These are phyloP conservation scores for Lasiurus borealis DNA, from an alignment of 2,113 vertebrate genomes.

Conservation along the genomic window DNA sequence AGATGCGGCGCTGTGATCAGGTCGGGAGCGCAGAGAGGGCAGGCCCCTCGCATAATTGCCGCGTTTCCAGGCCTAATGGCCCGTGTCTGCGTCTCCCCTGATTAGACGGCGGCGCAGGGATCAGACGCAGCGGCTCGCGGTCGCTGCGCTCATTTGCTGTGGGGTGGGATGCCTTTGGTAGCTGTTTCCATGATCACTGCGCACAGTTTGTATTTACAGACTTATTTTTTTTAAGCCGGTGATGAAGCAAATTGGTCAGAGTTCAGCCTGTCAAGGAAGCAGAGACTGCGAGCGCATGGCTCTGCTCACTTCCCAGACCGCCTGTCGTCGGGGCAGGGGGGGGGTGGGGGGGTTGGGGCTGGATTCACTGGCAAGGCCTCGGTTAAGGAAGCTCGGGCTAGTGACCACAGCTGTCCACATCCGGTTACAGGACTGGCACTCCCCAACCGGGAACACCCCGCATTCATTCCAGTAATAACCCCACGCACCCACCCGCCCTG, in stretches of 20 bases:
- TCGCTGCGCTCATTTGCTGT: conserved; percentile 6
- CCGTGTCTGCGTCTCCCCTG: conserved; percentile 56
- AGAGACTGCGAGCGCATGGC: conserved; percentile 26
- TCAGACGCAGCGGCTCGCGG: not conserved
- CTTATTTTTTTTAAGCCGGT: conserved; percentile 14
- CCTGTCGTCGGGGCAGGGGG: too few species aligned
- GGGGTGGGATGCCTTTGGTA: conserved; percentile 19
- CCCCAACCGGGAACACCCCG: not conserved
- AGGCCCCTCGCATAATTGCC: conserved; percentile 48
- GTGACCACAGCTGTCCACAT: not conserved
- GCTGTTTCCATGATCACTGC: conserved; percentile 54
- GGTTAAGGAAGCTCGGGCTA: not conserved
- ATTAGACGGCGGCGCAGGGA: conserved; percentile 62
- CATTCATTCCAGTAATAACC: not conserved
- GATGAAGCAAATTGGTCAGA: conserved; percentile 31
- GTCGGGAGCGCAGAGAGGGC: not conserved
- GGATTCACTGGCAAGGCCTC: not conserved
- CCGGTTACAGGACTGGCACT: not conserved
- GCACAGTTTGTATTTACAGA: conserved; percentile 59
- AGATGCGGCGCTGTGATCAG: conserved; percentile 45
- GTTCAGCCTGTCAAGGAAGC: conserved; percentile 36
- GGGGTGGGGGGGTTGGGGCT: too few species aligned
- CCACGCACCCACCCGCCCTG: too few species aligned
- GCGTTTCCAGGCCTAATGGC: conserved; percentile 44
- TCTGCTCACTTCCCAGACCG: not conserved